Evolutionary conservation across 1,140 invertebrate species (phyloP), one percentile per base, ranked within the genome.

Genomic region (Drosophila insularis): DNA sequence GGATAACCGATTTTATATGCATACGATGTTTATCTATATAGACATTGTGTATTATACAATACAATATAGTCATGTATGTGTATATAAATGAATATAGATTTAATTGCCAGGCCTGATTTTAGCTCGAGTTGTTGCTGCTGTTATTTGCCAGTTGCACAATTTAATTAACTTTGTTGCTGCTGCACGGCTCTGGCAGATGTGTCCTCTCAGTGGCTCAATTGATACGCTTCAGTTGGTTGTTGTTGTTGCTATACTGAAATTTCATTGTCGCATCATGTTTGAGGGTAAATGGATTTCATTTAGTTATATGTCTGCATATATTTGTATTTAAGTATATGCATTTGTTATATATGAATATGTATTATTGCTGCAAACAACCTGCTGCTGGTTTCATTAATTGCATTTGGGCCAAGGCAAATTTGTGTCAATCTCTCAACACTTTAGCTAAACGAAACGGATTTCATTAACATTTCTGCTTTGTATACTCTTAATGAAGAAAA

Each of bases 151-250:
- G n/a, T 58, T 68, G 71, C 70, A 73, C 78, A 81, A 86, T 86
- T 86, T 86, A 86, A 86, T 86, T 86, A 86, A 86, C 75, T 86
- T 86, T 81, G 71, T 65, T 79, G 73, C 68, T 79, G 73, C 68
- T 27, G 27, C 27, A 68, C 55, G 56, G 37, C 59, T n/a, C 17
- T 13, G 27, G 50, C 80, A 84, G 73, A 67, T 80, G 76, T 71
- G 79, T 66, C 71, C 43, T 75, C 46, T 75, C 56, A 63, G 61
- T 75, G 43, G 43, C 17, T 74, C 35, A 21, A 39, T 67, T 62
- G 50, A 13, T 31, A 63, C 67, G 27, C 32, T 8, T 17, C 58
- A 37, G 23, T 56, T 23, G 27, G 27, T 27, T 63, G 10, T 60
- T 75, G 60, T 63, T 73, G 35, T 64, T 61, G 43, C 17, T 70